A percentile compares a stretch with the other conserved stretches of the same genome.
phyloP scores from a whole-genome alignment of 2,113 vertebrate species.

The Notarius quadriscutis region DNA sequence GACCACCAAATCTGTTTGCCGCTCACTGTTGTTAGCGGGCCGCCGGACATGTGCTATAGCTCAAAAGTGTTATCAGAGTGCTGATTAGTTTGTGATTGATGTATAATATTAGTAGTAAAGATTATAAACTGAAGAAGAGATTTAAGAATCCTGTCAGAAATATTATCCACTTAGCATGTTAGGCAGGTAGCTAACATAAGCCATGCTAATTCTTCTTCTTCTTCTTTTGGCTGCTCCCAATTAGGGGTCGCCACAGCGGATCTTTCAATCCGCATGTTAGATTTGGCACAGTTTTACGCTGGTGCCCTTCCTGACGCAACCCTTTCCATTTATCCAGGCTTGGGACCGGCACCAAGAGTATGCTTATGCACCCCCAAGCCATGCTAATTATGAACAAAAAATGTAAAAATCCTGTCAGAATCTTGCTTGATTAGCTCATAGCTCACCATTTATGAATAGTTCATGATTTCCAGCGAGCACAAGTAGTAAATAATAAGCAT shows the following conservation, averaged over 20 bases:
- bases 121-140: background rate
- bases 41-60: background rate
- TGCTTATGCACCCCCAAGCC: background rate
- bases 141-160: background rate
- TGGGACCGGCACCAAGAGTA: too few species aligned
- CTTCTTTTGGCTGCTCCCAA: too few species aligned
- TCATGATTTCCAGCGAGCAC: background rate
- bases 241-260: too few species aligned
- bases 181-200: background rate
- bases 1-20: too few species aligned
- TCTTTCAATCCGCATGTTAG: too few species aligned
- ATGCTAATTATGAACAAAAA: background rate
- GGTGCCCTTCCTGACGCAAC: too few species aligned
- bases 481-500: background rate
- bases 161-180: background rate
- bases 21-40: too few species aligned
- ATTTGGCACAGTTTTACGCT: too few species aligned
- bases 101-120: background rate
- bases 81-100: background rate
- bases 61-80: background rate
- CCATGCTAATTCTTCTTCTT: background rate
- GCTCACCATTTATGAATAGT: background rate
- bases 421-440: background rate
- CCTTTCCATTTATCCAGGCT: too few species aligned
- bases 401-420: background rate